Evolutionary conservation across 2,797 vertebrate species (phyloP).

Genomic region (Oreochromis mossambicus): DNA sequence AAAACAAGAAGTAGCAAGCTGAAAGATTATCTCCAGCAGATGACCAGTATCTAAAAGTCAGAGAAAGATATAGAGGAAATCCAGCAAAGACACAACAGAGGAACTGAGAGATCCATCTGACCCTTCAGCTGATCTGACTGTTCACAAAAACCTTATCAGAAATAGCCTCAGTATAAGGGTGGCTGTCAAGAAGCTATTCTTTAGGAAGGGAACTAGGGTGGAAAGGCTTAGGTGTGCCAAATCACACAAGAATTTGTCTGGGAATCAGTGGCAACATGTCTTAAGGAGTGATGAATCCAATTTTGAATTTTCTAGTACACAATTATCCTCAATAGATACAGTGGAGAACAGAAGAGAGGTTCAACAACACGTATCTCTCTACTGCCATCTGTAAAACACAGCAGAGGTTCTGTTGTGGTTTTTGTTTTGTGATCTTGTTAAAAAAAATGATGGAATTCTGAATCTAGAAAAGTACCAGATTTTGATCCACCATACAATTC

Average conservation of each 20-base stretch:
- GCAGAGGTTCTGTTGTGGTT: not conserved
- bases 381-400: not conserved
- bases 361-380: not conserved
- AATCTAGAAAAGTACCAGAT: not conserved
- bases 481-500: not conserved
- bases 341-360: not conserved
- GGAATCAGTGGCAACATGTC: not conserved
- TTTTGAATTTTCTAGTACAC: not conserved
- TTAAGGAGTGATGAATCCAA: not conserved
- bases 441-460: not conserved
- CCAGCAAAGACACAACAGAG: not conserved
- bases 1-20: not conserved
- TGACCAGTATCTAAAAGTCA: not conserved
- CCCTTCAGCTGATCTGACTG: not conserved
- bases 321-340: not conserved
- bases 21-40: not conserved
- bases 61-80: not conserved
- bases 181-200: not conserved
- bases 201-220: not conserved
- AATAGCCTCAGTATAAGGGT: not conserved
- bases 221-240: not conserved
- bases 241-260: not conserved
- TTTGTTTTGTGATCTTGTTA: not conserved
- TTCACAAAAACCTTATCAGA: not conserved
- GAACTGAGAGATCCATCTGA: not conserved